Conservation (phyloP, 2,797 vertebrate genomes). For the Mallotus villosus region DNA sequence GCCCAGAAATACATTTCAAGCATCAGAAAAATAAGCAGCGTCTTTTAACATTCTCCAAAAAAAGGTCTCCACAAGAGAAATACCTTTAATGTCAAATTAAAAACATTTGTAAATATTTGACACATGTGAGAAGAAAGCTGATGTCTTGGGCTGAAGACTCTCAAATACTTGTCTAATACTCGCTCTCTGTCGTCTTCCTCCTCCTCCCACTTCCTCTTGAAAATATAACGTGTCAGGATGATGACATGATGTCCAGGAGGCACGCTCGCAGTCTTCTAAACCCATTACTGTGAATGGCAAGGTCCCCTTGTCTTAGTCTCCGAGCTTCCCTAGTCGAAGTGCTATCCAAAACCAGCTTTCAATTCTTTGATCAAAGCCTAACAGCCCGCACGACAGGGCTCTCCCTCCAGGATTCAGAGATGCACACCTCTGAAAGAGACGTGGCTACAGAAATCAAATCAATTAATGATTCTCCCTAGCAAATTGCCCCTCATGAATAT, state of each 20-base stretch:
- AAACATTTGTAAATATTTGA: neutral
- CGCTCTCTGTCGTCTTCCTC: slow-evolving; percentile 32
- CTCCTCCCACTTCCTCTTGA: slow-evolving; percentile 18
- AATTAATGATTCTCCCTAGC: slow-evolving; percentile 78
- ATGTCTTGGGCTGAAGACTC: slow-evolving; percentile 23
- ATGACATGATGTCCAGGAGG: slow-evolving; percentile 66
- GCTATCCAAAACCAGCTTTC: slow-evolving; percentile 69
- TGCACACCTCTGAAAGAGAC: slow-evolving; percentile 68
- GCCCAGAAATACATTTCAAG: too few species aligned
- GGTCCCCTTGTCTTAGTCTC: slow-evolving; percentile 55
- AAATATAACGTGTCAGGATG: slow-evolving; percentile 55
- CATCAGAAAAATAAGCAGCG: too few species aligned
- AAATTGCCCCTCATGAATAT: slow-evolving; percentile 77
- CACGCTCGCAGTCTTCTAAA: slow-evolving; percentile 66
- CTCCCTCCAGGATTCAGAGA: slow-evolving; percentile 65
- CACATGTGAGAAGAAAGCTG: slow-evolving; percentile 28
- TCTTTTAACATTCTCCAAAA: neutral
- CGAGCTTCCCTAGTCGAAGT: slow-evolving; percentile 38
- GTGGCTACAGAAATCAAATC: slow-evolving; percentile 38
- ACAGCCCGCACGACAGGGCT: slow-evolving; percentile 54
- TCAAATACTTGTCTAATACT: slow-evolving; percentile 56
- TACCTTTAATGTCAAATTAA: too few species aligned
- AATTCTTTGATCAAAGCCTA: slow-evolving; percentile 75
- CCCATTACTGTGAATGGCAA: slow-evolving; percentile 69
- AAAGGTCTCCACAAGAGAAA: neutral